Conservation (phyloP, 1,140 invertebrate species). For the Xylocopa sonorina region DNA sequence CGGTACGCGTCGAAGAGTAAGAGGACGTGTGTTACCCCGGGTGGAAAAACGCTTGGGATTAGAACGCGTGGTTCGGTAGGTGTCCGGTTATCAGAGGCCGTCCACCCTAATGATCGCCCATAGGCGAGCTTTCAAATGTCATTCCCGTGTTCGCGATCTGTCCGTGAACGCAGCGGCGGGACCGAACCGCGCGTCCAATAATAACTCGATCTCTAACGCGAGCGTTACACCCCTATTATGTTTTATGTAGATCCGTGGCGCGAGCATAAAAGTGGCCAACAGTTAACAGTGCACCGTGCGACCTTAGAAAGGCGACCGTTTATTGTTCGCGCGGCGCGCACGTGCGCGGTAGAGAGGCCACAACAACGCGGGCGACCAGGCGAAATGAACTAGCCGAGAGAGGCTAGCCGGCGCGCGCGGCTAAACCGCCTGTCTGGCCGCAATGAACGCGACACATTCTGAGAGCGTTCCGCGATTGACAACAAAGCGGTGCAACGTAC, state of each 20-base stretch:
- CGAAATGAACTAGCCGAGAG: slow-evolving; percentile 23
- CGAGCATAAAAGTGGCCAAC: slow-evolving; percentile 28
- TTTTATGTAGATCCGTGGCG: slow-evolving; percentile 46
- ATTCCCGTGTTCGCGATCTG: slow-evolving; percentile 5
- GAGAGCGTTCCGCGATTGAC: slow-evolving; percentile 45
- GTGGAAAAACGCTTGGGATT: neutral
- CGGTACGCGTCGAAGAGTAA: neutral
- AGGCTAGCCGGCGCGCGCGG: neutral
- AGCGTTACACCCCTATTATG: slow-evolving; percentile 55
- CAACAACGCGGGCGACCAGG: neutral
- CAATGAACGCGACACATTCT: slow-evolving; percentile 35
- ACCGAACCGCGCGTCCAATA: neutral
- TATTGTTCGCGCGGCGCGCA: slow-evolving; percentile 35
- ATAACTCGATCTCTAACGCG: slow-evolving; percentile 45
- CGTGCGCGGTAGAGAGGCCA: neutral
- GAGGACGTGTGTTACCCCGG: neutral
- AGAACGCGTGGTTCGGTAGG: slow-evolving; percentile 15
- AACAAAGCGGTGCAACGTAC: slow-evolving; percentile 31
- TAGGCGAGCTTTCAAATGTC: slow-evolving; percentile 24
- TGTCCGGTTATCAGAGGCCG: neutral
- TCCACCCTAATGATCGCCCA: slow-evolving; percentile 25
- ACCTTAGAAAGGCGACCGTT: slow-evolving; percentile 57
- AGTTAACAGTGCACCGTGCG: slow-evolving; percentile 40
- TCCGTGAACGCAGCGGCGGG: neutral
- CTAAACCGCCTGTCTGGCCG: neutral